phyloP scores from a whole-genome alignment of 2,113 vertebrate genomes.

The Chloroceryle aenea region DNA sequence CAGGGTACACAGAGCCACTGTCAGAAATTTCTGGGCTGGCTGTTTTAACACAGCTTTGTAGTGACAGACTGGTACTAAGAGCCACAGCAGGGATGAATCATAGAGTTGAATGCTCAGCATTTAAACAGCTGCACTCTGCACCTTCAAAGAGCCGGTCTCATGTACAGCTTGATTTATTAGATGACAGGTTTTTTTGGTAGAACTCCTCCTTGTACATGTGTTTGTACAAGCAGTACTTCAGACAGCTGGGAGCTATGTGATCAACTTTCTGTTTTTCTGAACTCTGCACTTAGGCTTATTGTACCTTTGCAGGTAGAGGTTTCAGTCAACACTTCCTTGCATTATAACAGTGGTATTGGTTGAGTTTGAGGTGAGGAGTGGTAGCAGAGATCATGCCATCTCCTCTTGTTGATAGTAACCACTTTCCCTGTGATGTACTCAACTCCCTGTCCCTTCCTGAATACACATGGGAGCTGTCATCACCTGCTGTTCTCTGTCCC shows the following conservation, averaged over 20 bases:
- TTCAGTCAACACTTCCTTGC: not conserved
- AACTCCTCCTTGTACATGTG: not conserved
- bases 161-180: not conserved
- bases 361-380: not conserved
- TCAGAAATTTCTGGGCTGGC: not conserved
- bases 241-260: conserved; percentile 7
- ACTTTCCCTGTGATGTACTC: not conserved
- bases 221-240: not conserved
- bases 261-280: not conserved
- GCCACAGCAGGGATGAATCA: not conserved
- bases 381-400: not conserved
- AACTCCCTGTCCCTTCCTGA: not conserved
- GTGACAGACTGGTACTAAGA: not conserved
- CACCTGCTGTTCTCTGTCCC: not conserved
- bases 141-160: not conserved
- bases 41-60: not conserved
- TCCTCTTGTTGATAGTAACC: not conserved
- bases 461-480: not conserved
- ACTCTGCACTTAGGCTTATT: not conserved
- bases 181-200: not conserved
- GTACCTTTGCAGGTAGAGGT: not conserved
- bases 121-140: not conserved
- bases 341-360: not conserved
- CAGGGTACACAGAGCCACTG: not conserved
- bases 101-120: not conserved